Percentiles rank a stretch among this genome's conserved stretches.
phyloP scores from a whole-genome alignment of 2,113 vertebrate species.

The Larimichthys crocea region DNA sequence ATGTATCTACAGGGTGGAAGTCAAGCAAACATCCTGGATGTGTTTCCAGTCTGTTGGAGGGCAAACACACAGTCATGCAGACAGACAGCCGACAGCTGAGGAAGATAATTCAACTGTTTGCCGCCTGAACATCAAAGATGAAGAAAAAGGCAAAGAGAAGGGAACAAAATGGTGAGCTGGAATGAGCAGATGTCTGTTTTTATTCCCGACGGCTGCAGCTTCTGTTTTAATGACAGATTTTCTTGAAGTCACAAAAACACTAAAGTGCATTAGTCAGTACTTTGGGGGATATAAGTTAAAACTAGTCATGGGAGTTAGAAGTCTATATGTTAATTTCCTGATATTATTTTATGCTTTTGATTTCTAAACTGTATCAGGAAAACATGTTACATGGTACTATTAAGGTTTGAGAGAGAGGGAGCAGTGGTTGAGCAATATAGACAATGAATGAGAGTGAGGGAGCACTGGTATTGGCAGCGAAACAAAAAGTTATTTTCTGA shows the following conservation, averaged over 20 bases:
- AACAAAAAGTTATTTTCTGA: too few species aligned
- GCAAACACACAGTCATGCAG: constrained; percentile 15
- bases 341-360: too few species aligned
- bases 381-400: too few species aligned
- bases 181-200: not conserved
- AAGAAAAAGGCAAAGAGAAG: not conserved
- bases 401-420: too few species aligned
- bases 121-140: not conserved
- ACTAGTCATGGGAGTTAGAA: too few species aligned
- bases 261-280: not conserved
- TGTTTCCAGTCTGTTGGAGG: constrained; percentile 48
- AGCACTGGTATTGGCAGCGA: too few species aligned
- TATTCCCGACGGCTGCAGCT: too few species aligned
- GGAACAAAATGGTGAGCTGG: not conserved
- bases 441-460: too few species aligned
- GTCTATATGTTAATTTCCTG: too few species aligned
- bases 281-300: not conserved
- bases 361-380: too few species aligned
- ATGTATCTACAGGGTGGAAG: not conserved
- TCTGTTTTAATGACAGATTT: not conserved
- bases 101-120: constrained; percentile 15
- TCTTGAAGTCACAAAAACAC: not conserved
- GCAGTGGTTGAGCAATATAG: too few species aligned
- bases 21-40: constrained; percentile 19
- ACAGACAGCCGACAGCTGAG: constrained; percentile 35